Percentiles rank a stretch among this genome's conserved stretches.
Evolutionary conservation across 1,140 invertebrate genomes (phyloP).

Genomic region (Atta texana): DNA sequence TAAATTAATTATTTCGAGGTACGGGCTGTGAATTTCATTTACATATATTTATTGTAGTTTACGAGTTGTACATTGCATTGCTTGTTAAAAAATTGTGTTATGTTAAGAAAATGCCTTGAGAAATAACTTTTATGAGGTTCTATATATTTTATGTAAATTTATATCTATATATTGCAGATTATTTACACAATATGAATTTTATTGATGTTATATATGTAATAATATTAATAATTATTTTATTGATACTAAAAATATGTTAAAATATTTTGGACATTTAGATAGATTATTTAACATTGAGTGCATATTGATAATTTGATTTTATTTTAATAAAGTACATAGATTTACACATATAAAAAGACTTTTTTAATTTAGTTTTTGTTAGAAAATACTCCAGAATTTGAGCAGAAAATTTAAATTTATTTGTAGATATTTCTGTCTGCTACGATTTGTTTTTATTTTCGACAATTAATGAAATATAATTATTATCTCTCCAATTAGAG

Average conservation of each 20-base stretch:
- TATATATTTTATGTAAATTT: slow-evolving; percentile 7
- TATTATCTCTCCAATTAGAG: slow-evolving; percentile 25
- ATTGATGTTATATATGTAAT: not conserved
- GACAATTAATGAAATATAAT: slow-evolving; percentile 21
- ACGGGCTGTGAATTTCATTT: slow-evolving; percentile 10
- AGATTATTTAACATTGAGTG: not conserved
- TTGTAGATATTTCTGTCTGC: not conserved
- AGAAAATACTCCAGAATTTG: not conserved
- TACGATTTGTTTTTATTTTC: not conserved
- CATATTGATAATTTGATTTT: not conserved
- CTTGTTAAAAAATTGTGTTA: slow-evolving; percentile 6
- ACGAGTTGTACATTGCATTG: not conserved
- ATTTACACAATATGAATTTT: not conserved
- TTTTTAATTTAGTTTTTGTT: not conserved
- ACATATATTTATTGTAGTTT: slow-evolving; percentile 7
- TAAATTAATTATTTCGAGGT: slow-evolving; percentile 38
- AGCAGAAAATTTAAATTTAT: not conserved
- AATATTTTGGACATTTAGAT: not conserved
- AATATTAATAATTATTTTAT: not conserved
- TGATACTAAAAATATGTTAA: not conserved
- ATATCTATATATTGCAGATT: not conserved
- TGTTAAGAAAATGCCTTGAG: not conserved
- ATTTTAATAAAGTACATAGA: not conserved
- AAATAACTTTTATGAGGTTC: not conserved
- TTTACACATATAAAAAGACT: not conserved